These are phyloP conservation scores for Sciurus carolinensis DNA, from an alignment of 2,797 vertebrate species.

Conservation along the genomic window DNA sequence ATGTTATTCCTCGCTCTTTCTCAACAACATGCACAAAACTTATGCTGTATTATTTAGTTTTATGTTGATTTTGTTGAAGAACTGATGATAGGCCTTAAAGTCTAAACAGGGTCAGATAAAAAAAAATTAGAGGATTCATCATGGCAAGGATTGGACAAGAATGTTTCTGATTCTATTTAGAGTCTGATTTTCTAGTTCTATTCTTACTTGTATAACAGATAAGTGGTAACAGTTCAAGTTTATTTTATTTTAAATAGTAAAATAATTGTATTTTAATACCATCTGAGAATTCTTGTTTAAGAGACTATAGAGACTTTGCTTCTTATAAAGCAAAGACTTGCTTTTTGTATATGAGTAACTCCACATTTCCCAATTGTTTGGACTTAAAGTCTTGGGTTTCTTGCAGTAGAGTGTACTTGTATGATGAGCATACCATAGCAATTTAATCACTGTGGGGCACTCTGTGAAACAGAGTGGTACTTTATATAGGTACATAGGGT, in stretches of 20 bases:
- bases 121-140: slow-evolving; percentile 58
- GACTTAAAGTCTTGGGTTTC: slow-evolving; percentile 40
- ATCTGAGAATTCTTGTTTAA: slow-evolving; percentile 54
- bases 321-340: slow-evolving; percentile 58
- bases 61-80: slow-evolving; percentile 66
- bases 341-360: slow-evolving; percentile 50
- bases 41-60: slow-evolving; percentile 39
- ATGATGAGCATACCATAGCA: not conserved
- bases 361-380: not conserved
- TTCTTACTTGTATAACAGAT: slow-evolving; percentile 41
- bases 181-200: slow-evolving; percentile 37
- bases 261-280: slow-evolving; percentile 65
- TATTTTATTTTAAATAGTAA: slow-evolving; percentile 62
- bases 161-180: slow-evolving; percentile 51
- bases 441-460: slow-evolving; percentile 24
- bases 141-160: slow-evolving; percentile 45
- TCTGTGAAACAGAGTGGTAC: slow-evolving; percentile 32
- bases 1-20: slow-evolving; percentile 34
- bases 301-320: slow-evolving; percentile 7
- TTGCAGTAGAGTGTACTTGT: slow-evolving; percentile 19
- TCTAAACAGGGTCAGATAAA: slow-evolving; percentile 38
- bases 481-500: not conserved
- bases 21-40: not conserved
- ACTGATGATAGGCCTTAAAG: slow-evolving; percentile 29
- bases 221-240: not conserved